A percentile compares a stretch with the other conserved stretches of the same genome.
Conservation (phyloP, 2,113 vertebrate species). For the Podarcis cretensis region DNA sequence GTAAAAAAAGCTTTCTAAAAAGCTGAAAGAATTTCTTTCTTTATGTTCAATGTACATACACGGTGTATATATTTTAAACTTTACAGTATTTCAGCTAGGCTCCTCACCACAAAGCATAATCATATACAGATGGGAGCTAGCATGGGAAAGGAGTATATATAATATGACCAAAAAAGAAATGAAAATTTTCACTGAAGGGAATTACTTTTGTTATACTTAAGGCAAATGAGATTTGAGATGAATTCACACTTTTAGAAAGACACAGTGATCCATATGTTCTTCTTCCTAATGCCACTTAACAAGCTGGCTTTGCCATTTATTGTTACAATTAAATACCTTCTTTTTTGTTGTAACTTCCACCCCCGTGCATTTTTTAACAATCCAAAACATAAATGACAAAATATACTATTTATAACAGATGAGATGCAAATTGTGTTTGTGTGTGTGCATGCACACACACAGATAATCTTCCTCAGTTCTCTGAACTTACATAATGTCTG, state of each 20-base stretch:
- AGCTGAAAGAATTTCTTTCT: conserved; percentile 15
- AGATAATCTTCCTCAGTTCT: conserved; percentile 23
- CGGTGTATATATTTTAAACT: neutral
- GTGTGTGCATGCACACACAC: no score
- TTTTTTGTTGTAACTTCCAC: neutral
- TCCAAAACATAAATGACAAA: no score
- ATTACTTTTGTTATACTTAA: conserved; percentile 59
- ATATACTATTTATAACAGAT: no score
- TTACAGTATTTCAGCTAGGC: neutral
- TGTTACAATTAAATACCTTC: conserved; percentile 69
- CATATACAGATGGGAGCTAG: neutral
- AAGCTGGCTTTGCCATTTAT: conserved; percentile 67
- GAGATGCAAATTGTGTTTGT: no score
- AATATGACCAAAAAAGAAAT: conserved; percentile 7
- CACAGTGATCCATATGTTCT: conserved; percentile 72
- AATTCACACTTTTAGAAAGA: conserved; percentile 71
- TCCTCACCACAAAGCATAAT: neutral
- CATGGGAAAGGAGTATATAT: conserved; percentile 29
- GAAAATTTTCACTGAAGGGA: conserved; percentile 50
- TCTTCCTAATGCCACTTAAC: conserved; percentile 69
- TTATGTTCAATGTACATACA: neutral
- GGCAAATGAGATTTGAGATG: conserved; percentile 59
- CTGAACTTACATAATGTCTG: conserved; percentile 36
- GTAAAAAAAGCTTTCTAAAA: conserved; percentile 23
- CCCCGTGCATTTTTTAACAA: no score